Evolutionary conservation across 2,113 vertebrate species (phyloP), one percentile per base, ranked within the genome.

Genomic region (Ammodytes marinus): DNA sequence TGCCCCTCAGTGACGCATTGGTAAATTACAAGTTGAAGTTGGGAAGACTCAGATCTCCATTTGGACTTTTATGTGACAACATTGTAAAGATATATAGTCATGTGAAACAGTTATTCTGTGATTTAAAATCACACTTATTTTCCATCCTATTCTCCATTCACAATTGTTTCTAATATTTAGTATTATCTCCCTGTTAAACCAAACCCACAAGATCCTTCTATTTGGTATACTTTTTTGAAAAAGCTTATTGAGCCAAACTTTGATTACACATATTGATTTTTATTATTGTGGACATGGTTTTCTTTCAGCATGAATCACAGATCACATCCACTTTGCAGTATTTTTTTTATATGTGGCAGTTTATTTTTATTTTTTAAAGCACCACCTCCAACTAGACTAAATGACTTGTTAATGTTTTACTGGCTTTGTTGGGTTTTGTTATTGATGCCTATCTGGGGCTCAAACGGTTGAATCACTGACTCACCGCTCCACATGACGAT

Each of bases 1-100:
- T 79, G 83, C 79, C 83, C 49, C 76, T 69, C 63, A 57, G 73
- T 85, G 74, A 67, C 47, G 63, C 1, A 47, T 55, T 4, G 63
- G 8, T 17, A 59, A 63, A 84, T 60, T 79, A 70, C 83, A 88
- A 13, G 52, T 35, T 4, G 6, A 88, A 13, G 52, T 35, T 4
- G 6, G 46, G n/a, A 15, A 19, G 65, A 8, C 5, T 1, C 5
- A 52, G 9, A 35, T 45, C 27, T 46, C 14, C 5, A 37, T 7
- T 3, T 35, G 3, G 42, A 52, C 12, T 47, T 53, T 12, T 8
- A 27, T 9, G n/a, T 13, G 19, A 27, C 7, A n/a, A 54, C 6
- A 19, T 54, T 7, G 10, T 17, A 37, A 50, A 58, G 50, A 53
- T 9, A 72, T 47, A 55, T 17, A 35, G 8, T 42, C 35, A 39